phyloP scores from a whole-genome alignment of 37 sponge, comb jelly and placozoan genomes.

The Cliona cf. orientalis region DNA sequence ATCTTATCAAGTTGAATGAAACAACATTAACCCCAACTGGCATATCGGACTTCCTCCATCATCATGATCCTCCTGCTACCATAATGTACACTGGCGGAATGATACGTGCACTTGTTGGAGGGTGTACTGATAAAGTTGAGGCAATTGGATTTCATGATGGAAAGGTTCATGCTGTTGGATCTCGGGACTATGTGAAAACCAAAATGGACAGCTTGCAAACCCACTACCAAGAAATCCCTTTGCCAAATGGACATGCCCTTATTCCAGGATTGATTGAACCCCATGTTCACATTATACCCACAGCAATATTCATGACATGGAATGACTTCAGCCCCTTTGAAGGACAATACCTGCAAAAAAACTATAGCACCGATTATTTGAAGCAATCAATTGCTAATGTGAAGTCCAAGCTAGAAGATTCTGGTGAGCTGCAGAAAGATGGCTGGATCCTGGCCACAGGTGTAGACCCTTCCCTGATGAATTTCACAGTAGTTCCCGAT shows the following conservation, averaged over 20 bases:
- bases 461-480: conserved; percentile 11
- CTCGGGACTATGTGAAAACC: not conserved
- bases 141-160: conserved; percentile 33
- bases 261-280: conserved; percentile 37
- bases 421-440: not conserved
- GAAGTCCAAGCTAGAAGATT: not conserved
- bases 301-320: conserved; percentile 10
- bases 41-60: too few species aligned
- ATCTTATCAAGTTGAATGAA: too few species aligned
- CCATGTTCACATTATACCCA: conserved; percentile 4
- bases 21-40: too few species aligned
- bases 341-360: conserved; percentile 11
- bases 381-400: conserved; percentile 1
- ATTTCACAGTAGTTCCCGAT: not conserved
- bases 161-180: conserved; percentile 11
- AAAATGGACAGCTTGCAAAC: conserved; percentile 3
- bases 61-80: too few species aligned
- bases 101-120: conserved; percentile 6
- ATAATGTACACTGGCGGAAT: conserved; percentile 30
- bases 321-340: conserved; percentile 24
- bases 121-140: not conserved
- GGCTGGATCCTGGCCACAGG: conserved; percentile 6
- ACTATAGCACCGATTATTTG: not conserved
- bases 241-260: conserved; percentile 11
- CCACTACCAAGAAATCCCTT: not conserved